Evolutionary conservation across 2,797 vertebrate species (phyloP).

Genomic region (Dipus sagitta): DNA sequence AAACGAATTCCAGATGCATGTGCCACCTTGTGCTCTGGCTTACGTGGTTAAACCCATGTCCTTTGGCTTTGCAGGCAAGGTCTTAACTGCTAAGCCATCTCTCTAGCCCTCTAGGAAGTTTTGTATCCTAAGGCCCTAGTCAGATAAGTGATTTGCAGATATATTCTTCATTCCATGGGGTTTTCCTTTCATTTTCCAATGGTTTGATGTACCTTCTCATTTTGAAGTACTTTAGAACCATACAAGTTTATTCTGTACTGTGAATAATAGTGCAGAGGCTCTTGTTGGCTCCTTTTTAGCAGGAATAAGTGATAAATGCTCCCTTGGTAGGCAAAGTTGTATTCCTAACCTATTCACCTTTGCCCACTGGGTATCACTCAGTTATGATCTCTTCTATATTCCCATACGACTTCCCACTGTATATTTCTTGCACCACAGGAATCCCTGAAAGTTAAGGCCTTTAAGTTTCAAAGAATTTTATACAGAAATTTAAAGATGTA

Average conservation of each 20-base stretch:
- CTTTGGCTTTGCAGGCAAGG: no score
- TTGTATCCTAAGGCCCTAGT: no score
- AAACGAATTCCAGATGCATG: no score
- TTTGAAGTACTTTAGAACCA: background rate
- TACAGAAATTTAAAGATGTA: background rate
- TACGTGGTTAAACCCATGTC: no score
- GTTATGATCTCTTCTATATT: conserved; percentile 1
- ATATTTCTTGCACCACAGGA: background rate
- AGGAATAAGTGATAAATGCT: background rate
- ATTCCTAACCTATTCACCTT: background rate
- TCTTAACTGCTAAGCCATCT: no score
- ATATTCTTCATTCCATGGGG: background rate
- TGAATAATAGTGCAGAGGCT: background rate
- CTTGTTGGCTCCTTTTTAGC: background rate
- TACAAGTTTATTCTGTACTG: background rate
- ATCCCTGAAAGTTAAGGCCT: background rate
- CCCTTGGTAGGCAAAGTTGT: background rate
- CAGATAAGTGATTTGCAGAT: conserved; percentile 25
- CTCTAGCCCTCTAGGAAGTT: no score
- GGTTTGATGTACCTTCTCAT: background rate
- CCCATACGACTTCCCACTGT: background rate
- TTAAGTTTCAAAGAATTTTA: conserved; percentile 47
- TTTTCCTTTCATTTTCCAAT: conserved; percentile 39
- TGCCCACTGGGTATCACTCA: conserved; percentile 68
- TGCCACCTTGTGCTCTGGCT: no score